phyloP scores from a whole-genome alignment of 2,113 vertebrate genomes.

The Phocoena sinus region DNA sequence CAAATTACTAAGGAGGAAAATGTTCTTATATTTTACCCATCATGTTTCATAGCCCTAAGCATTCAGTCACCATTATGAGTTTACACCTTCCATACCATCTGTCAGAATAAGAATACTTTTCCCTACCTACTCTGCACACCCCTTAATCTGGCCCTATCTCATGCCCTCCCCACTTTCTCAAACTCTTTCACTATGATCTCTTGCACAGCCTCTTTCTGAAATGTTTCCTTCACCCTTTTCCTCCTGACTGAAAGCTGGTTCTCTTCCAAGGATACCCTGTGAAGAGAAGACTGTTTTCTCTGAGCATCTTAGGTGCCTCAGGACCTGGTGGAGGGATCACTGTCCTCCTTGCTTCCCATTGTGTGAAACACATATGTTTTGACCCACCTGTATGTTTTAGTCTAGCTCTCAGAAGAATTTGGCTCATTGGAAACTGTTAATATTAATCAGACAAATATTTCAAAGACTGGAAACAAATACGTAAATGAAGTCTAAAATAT shows the following conservation, averaged over 20 bases:
- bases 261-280: background rate
- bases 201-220: background rate
- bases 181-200: background rate
- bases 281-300: background rate
- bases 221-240: background rate
- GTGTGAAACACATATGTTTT: background rate
- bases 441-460: constrained; percentile 14
- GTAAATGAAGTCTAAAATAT: background rate
- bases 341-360: background rate
- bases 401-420: background rate
- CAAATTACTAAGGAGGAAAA: background rate
- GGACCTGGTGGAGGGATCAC: background rate
- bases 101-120: background rate
- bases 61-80: background rate
- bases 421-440: background rate
- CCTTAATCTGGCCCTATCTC: background rate
- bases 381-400: background rate
- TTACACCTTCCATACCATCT: background rate
- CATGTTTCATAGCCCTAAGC: background rate
- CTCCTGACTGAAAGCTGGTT: background rate
- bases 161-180: background rate
- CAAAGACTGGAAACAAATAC: background rate
- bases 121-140: background rate
- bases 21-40: background rate
- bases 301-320: background rate